A percentile compares a stretch with the other conserved stretches of the same genome.
phyloP scores from a whole-genome alignment of 2,888 invertebrate genomes.

The Hemaris fuciformis region DNA sequence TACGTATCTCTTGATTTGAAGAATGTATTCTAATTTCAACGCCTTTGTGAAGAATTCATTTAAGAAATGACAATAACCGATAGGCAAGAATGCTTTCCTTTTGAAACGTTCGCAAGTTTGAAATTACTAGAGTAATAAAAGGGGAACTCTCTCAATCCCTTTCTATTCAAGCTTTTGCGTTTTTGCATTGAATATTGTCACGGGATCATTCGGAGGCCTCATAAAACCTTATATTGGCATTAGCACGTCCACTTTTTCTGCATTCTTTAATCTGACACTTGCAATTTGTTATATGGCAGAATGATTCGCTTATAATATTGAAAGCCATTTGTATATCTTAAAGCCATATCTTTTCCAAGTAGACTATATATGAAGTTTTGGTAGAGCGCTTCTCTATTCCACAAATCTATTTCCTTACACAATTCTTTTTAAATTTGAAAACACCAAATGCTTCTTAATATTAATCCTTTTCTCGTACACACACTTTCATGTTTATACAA shows the following conservation, averaged over 20 bases:
- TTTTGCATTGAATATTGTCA: neutral
- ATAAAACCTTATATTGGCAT: neutral
- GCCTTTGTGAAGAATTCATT: neutral
- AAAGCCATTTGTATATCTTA: too few species aligned
- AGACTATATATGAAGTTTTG: too few species aligned
- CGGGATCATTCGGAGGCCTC: neutral
- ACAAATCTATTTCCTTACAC: too few species aligned
- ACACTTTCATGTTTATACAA: neutral
- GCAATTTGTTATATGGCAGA: too few species aligned
- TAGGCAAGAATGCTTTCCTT: slow-evolving; percentile 4
- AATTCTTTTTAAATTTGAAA: too few species aligned
- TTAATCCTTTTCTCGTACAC: neutral
- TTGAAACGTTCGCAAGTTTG: slow-evolving; percentile 1
- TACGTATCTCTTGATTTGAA: too few species aligned
- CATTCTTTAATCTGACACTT: too few species aligned
- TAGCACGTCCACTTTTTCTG: neutral
- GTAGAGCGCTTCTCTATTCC: too few species aligned
- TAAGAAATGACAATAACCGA: neutral
- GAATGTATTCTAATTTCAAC: too few species aligned
- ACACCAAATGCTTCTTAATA: neutral
- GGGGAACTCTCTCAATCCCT: slow-evolving; percentile 1
- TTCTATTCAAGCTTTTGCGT: slow-evolving; percentile 8
- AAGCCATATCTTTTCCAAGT: too few species aligned
- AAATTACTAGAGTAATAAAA: neutral
- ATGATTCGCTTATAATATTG: too few species aligned